Conservation (phyloP, 2,888 invertebrate genomes). For the Machimus atricapillus region DNA sequence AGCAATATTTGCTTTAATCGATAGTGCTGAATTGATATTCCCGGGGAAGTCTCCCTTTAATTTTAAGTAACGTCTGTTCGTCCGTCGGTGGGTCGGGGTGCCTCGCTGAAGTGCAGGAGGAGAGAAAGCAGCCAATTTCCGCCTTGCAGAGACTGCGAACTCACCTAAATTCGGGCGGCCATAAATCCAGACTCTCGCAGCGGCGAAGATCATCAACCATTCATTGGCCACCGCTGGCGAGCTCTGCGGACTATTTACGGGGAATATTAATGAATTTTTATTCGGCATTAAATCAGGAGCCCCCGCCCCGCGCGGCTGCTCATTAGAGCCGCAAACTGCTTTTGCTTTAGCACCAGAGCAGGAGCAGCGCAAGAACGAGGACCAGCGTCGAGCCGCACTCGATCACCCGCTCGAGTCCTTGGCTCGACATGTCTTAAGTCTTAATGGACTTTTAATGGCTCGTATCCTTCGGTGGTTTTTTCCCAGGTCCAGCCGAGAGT, state of each 20-base stretch:
- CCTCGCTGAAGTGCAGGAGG: not conserved
- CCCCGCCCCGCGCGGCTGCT: conserved; percentile 7
- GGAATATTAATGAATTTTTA: conserved; percentile 41
- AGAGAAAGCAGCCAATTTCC: not conserved
- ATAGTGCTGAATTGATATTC: not conserved
- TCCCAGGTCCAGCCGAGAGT: not conserved
- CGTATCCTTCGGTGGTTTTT: conserved; percentile 40
- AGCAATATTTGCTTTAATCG: not conserved
- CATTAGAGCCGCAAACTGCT: conserved; percentile 12
- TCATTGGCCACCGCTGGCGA: conserved; percentile 17
- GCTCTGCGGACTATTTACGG: conserved; percentile 15
- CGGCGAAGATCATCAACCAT: conserved; percentile 20
- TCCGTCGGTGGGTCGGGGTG: not conserved
- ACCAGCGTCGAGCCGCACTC: conserved; percentile 5
- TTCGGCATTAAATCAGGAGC: conserved; percentile 32
- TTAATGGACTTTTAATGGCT: conserved; percentile 46
- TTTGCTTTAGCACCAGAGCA: conserved; percentile 23
- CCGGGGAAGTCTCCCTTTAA: not conserved
- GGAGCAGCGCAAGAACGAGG: conserved; percentile 20
- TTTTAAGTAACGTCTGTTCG: not conserved
- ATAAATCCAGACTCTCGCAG: not conserved
- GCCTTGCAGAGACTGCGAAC: not conserved
- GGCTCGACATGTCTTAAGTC: conserved; percentile 43
- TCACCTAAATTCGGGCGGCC: conserved; percentile 4
- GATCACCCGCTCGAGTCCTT: conserved; percentile 42